Base-by-base conservation (phyloP, 2,888 invertebrate species). In the Thymelicus lineola region DNA sequence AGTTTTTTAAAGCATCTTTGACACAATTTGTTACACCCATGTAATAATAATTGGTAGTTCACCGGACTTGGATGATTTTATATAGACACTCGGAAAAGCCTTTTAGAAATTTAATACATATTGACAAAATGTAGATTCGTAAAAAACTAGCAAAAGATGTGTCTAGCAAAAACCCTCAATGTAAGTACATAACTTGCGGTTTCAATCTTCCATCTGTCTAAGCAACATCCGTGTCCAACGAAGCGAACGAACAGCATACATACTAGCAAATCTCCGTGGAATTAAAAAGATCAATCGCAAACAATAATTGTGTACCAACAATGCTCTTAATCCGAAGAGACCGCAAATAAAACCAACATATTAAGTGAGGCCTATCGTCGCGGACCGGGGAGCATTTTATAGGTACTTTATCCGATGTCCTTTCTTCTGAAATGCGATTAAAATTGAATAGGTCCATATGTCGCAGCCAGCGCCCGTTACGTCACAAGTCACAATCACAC, bases 361-460 rank as follows among this genome's bases (percentile, higher is more conserved):
- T 89, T 89, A 90, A 88, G 81, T 86, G 85, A 85, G 83, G 86
- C 85, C 86, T 87, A 89, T 87, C 86, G 78, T 77, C 78, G 79
- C 79, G 80, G 80, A 81, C 80, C 83, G 85, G 84, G 84, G 84
- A 84, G 81, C 85, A 83, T 87, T 89, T 88, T 87, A 88, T 87
- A 85, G 83, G 86, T 86, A 87, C 91, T 86, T 91, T 91, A 93
- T 93, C 86, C 88, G 85, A 84, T 89, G 90, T 89, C 92, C 90
- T 92, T 93, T 93, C 91, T 92, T 91, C 91, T 90, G 89, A 90
- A 91, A 93, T 93, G 86, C 91, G 93, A 93, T 93, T 93, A 93
- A 93, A 93, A 93, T 91, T 93, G 93, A 91, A 93, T 93, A 90
- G 92, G 85, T 90, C 91, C 92, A 89, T 92, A 92, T 93, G 93